phyloP scores from a whole-genome alignment of 37 sponge, comb jelly and placozoan genomes.

The Ephydatia muelleri region DNA sequence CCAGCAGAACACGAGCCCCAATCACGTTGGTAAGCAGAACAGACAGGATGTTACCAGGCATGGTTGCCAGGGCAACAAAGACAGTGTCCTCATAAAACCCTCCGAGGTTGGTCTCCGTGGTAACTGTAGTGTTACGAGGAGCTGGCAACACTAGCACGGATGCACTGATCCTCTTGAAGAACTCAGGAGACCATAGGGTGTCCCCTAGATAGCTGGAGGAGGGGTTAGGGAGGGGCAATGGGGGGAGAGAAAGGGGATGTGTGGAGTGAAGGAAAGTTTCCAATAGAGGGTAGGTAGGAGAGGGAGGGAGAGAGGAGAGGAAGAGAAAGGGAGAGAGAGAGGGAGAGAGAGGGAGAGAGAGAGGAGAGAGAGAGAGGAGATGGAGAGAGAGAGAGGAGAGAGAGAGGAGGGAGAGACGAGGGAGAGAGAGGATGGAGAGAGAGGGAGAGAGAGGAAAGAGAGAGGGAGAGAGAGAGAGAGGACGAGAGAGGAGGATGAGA shows the following conservation, averaged over 20 bases:
- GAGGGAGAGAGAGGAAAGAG: constrained; percentile 15
- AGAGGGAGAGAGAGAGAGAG: constrained; percentile 1
- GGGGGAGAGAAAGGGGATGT: not conserved
- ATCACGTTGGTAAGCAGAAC: constrained; percentile 41
- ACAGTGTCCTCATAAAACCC: constrained; percentile 59
- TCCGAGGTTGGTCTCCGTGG: constrained; percentile 10
- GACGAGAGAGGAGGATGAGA: not conserved
- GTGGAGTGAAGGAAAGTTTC: too few species aligned
- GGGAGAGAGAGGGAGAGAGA: too few species aligned
- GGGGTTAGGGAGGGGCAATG: not conserved
- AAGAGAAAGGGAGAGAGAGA: not conserved
- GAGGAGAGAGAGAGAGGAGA: too few species aligned
- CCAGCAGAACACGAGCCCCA: constrained; percentile 35
- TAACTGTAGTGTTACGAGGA: not conserved
- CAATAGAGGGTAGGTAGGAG: too few species aligned
- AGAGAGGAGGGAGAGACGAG: too few species aligned
- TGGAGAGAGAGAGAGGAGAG: not conserved
- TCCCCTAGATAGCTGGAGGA: not conserved
- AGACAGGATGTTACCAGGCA: constrained; percentile 49
- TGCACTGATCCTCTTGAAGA: constrained; percentile 15
- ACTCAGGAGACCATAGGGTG: constrained; percentile 66
- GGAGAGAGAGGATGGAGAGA: not conserved
- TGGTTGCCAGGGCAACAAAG: constrained; percentile 43
- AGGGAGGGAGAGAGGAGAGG: not conserved
- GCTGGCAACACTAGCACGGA: not conserved